Evolutionary conservation across 2,113 vertebrate species (phyloP), one percentile per base, ranked within the genome.

Genomic region (Vombatus ursinus): DNA sequence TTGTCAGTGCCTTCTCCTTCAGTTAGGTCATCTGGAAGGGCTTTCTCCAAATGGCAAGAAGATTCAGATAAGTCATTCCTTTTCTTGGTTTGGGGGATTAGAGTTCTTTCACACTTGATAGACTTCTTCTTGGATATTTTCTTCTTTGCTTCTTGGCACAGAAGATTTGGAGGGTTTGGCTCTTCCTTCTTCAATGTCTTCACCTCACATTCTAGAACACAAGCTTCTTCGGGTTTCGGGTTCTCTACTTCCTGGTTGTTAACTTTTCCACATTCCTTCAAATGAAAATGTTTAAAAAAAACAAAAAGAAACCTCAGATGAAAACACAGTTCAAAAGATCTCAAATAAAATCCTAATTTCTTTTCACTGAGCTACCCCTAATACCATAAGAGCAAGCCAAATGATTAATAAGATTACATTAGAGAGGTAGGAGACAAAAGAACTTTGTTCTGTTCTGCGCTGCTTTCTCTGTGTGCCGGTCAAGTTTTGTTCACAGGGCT

Each of bases 231-330:
- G 90, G 94, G 84, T 95, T 97, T 96, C 89, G 95, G 0, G 2
- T 52, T 92, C 97, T 98, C 96, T 94, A 90, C 96, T 91, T 97
- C 94, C 93, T 98, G 97, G 95, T 93, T 96, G 90, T 98, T 97
- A 96, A 98, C 97, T 95, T 98, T 98, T 0, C 25, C 96, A 92
- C 98, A 96, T 96, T 94, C 98, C 98, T 99, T 98, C 50, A 98
- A 97, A 98, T 90, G 96, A 94, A 98, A 97, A 95, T 52, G 44
- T 95, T 68, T 57, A 96, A 44, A 84, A 77, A 37, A n/a, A 23
- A 53, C 22, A 54, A 54, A 54, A 54, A 54, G 53, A 96, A 94
- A 93, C 68, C 90, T 96, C 93, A 96, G 57, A 96, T 94, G 48
- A 95, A 95, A 94, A 92, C 94, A 96, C 92, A 92, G 0, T 94